Evolutionary conservation across 2,113 vertebrate genomes (phyloP).

Genomic region (Chlamydotis undulata): DNA sequence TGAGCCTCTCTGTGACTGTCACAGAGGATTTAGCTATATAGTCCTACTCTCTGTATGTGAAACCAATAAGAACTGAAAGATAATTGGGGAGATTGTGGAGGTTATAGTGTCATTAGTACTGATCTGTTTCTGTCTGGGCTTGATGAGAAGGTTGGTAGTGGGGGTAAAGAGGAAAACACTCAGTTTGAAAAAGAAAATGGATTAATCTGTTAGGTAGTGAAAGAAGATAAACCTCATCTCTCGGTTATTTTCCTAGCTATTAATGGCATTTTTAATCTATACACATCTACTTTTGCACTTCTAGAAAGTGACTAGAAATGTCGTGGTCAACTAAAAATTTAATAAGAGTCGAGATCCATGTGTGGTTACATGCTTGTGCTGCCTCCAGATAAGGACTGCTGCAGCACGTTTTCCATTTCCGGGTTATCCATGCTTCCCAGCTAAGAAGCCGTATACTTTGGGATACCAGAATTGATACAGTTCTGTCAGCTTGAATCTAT

Average conservation of each 20-base stretch:
- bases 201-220: neutral
- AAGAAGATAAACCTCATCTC: neutral
- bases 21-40: neutral
- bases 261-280: neutral
- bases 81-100: neutral
- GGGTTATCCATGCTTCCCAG: neutral
- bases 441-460: neutral
- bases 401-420: neutral
- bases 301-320: neutral
- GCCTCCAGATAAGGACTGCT: neutral
- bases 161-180: neutral
- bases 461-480: neutral
- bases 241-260: neutral
- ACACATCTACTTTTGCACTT: neutral
- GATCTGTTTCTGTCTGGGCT: neutral
- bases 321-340: neutral
- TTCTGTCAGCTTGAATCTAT: neutral
- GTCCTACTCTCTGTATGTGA: neutral
- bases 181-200: neutral
- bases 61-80: neutral
- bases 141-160: neutral
- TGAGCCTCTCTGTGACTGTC: neutral
- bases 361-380: rapidly evolving
- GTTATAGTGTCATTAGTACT: neutral
- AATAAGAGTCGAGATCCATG: neutral